Evolutionary conservation across 1,140 invertebrate species (phyloP).

Genomic region (Mya arenaria): DNA sequence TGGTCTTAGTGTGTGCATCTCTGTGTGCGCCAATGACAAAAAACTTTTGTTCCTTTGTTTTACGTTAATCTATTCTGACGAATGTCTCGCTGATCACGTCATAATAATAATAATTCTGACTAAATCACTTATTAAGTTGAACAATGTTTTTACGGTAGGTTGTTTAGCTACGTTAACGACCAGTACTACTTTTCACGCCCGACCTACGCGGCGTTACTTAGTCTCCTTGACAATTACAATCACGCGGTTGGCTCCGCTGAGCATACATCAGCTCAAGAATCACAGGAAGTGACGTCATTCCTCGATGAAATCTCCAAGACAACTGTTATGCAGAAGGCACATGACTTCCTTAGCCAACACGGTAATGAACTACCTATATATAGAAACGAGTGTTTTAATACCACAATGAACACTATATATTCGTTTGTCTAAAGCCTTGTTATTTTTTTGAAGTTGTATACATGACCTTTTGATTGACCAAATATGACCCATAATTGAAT

Average conservation of each 20-base stretch:
- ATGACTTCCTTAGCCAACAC: slow-evolving; percentile 38
- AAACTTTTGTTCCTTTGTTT: too few species aligned
- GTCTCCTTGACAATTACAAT: slow-evolving; percentile 53
- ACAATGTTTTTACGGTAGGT: background rate
- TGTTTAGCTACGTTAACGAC: slow-evolving; percentile 52
- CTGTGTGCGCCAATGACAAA: too few species aligned
- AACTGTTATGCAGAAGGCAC: slow-evolving; percentile 51
- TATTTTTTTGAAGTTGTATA: too few species aligned
- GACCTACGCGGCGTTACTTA: slow-evolving; percentile 42
- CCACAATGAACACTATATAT: too few species aligned
- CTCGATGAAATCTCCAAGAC: slow-evolving; percentile 39
- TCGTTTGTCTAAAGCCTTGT: too few species aligned
- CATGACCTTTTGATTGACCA: too few species aligned
- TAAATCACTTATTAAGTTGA: background rate
- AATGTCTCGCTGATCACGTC: too few species aligned
- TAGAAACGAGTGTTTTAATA: too few species aligned
- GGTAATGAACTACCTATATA: background rate
- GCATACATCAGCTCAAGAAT: background rate
- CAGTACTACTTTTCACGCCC: slow-evolving; percentile 32
- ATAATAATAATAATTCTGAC: too few species aligned
- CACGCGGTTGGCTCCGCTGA: slow-evolving; percentile 30
- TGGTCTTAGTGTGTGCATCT: too few species aligned
- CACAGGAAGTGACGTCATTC: slow-evolving; percentile 23
- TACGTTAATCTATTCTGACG: too few species aligned
- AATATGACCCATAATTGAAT: too few species aligned